These are phyloP conservation scores for Hypsibius dujardini DNA, from an alignment of 1,140 invertebrate species.

Conservation along the genomic window DNA sequence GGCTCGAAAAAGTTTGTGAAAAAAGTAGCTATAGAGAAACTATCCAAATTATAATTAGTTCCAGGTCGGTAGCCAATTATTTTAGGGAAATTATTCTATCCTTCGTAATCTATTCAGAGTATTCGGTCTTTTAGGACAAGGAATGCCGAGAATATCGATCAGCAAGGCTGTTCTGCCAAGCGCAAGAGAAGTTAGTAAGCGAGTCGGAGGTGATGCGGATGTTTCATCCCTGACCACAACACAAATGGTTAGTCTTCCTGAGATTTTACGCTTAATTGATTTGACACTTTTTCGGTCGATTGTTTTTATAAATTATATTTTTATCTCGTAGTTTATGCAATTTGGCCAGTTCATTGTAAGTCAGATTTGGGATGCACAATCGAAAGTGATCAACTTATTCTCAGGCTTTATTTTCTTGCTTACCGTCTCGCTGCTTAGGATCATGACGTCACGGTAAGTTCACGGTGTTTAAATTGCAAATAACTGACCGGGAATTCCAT, in stretches of 20 bases:
- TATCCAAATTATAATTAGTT: too few relatives aligned
- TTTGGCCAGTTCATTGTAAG: conserved; percentile 17
- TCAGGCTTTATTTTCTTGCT: neutral
- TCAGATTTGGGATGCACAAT: neutral
- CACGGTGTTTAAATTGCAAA: neutral
- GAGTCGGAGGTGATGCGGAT: neutral
- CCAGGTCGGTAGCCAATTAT: too few relatives aligned
- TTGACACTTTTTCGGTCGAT: too few relatives aligned
- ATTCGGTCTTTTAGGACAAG: too few relatives aligned
- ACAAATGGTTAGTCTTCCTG: neutral
- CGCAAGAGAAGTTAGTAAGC: neutral
- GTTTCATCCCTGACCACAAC: neutral
- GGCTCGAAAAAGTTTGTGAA: too few relatives aligned
- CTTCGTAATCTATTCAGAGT: too few relatives aligned
- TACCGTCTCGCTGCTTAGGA: neutral
- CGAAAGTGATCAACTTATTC: too few relatives aligned
- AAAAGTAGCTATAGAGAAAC: too few relatives aligned
- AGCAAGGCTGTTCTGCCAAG: neutral
- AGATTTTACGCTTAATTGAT: too few relatives aligned
- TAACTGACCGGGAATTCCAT: neutral
- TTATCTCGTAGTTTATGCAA: conserved; percentile 9
- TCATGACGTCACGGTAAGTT: conserved; percentile 14
- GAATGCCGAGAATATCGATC: neutral
- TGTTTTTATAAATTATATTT: neutral
- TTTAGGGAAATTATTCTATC: too few relatives aligned